Evolutionary conservation across 2,797 vertebrate genomes (phyloP).

Genomic region (Furcifer pardalis): DNA sequence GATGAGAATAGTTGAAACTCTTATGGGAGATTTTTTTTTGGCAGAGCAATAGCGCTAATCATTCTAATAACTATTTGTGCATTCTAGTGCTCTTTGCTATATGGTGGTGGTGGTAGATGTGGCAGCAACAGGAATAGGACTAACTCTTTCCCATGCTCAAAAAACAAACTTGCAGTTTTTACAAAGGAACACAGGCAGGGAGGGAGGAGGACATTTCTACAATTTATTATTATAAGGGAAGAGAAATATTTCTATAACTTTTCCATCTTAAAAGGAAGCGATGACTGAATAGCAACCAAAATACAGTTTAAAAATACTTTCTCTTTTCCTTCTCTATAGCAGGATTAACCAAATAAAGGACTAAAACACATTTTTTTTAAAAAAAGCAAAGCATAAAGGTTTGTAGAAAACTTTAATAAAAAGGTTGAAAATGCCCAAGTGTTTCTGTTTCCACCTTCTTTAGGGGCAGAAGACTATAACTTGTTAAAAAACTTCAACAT

Average conservation of each 20-base stretch:
- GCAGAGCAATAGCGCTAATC: slow-evolving; percentile 20
- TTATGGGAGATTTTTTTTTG: no score
- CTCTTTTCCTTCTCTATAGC: background rate
- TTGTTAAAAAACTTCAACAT: slow-evolving; percentile 28
- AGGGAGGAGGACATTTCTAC: background rate
- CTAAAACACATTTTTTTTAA: no score
- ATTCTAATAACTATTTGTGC: slow-evolving; percentile 43
- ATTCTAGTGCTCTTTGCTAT: slow-evolving; percentile 32
- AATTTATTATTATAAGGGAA: no score
- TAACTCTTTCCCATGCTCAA: slow-evolving; percentile 28
- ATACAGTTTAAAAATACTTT: background rate
- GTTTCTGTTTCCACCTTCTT: slow-evolving; percentile 36
- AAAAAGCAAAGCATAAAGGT: background rate
- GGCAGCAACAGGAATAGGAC: no score
- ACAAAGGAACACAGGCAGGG: background rate
- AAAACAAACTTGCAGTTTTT: background rate
- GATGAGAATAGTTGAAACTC: no score
- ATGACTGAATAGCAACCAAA: background rate
- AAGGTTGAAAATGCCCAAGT: slow-evolving; percentile 45
- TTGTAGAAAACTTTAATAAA: background rate
- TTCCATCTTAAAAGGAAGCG: background rate
- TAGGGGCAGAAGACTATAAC: slow-evolving; percentile 14
- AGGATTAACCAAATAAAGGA: background rate
- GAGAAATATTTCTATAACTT: no score
- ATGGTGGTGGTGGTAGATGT: no score